These are phyloP conservation scores for Cydia fagiglandana DNA, from an alignment of 1,140 invertebrate species.

Conservation along the genomic window DNA sequence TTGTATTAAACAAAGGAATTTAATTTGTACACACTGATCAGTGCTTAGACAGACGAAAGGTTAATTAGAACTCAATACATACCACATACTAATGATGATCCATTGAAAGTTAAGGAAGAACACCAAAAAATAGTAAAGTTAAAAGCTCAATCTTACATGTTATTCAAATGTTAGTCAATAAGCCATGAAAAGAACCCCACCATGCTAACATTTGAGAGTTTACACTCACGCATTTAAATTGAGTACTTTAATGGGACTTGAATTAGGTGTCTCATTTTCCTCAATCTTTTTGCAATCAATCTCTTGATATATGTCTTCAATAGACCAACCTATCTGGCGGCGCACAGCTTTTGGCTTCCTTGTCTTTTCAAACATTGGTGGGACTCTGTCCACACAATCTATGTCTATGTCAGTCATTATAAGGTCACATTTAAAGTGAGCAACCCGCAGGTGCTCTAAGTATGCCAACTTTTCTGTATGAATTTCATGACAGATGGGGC, in stretches of 20 bases:
- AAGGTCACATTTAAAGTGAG: conserved; percentile 59
- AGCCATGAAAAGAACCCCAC: conserved; percentile 45
- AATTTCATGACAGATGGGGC: conserved; percentile 71
- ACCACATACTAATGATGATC: too few relatives aligned
- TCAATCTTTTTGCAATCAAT: conserved; percentile 70
- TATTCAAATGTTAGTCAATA: conserved; percentile 48
- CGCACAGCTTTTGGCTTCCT: conserved; percentile 66
- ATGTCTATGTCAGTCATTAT: conserved; percentile 48
- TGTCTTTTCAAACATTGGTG: conserved; percentile 62
- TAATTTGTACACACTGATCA: too few relatives aligned
- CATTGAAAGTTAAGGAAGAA: neutral
- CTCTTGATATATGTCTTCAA: conserved; percentile 76
- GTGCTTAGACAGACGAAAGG: too few relatives aligned
- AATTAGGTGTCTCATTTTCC: conserved; percentile 59
- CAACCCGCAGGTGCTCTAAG: conserved; percentile 61
- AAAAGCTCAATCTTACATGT: neutral
- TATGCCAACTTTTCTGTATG: conserved; percentile 62
- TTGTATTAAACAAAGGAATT: too few relatives aligned
- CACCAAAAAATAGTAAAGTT: neutral
- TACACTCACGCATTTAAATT: conserved; percentile 76
- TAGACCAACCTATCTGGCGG: conserved; percentile 74
- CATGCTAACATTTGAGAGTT: conserved; percentile 62
- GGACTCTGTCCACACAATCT: conserved; percentile 68
- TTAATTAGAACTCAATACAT: too few relatives aligned
- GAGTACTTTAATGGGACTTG: conserved; percentile 69